Percentiles rank a stretch among this genome's conserved stretches.
Evolutionary conservation across 2,113 vertebrate genomes (phyloP).

Genomic region (Syngnathus typhle): DNA sequence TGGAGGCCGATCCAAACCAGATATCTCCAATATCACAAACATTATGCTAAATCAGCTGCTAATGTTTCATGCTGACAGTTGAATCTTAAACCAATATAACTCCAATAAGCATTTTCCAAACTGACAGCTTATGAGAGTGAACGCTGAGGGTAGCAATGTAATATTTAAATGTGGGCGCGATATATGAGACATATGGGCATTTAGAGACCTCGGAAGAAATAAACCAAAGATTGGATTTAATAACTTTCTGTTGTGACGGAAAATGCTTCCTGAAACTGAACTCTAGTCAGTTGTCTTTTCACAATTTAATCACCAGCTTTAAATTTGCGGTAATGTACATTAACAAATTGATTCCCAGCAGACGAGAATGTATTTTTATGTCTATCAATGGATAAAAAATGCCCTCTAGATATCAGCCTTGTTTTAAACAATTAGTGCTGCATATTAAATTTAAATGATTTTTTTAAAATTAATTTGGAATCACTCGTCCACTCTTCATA

Average conservation of each 20-base stretch:
- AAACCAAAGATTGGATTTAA: neutral
- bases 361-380: no score
- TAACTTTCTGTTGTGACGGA: neutral
- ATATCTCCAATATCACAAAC: neutral
- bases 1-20: no score
- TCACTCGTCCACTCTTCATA: slow-evolving; percentile 5
- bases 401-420: no score
- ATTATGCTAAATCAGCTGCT: slow-evolving; percentile 4
- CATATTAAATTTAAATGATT: neutral
- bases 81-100: slow-evolving; percentile 2
- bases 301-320: neutral
- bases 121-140: slow-evolving; percentile 1
- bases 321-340: no score
- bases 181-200: neutral
- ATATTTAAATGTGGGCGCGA: slow-evolving; percentile 4
- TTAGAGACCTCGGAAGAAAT: neutral
- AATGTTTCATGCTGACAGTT: slow-evolving; percentile 1
- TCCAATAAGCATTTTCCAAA: slow-evolving; percentile 1
- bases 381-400: no score
- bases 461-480: slow-evolving; percentile 5
- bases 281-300: neutral
- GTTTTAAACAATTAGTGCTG: neutral
- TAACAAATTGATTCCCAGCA: no score
- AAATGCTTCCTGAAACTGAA: neutral
- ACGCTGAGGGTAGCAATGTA: neutral